Percentiles rank a stretch among this genome's conserved stretches.
Conservation (phyloP, 2,888 invertebrate species). For the Caenorhabditis sp. region DNA sequence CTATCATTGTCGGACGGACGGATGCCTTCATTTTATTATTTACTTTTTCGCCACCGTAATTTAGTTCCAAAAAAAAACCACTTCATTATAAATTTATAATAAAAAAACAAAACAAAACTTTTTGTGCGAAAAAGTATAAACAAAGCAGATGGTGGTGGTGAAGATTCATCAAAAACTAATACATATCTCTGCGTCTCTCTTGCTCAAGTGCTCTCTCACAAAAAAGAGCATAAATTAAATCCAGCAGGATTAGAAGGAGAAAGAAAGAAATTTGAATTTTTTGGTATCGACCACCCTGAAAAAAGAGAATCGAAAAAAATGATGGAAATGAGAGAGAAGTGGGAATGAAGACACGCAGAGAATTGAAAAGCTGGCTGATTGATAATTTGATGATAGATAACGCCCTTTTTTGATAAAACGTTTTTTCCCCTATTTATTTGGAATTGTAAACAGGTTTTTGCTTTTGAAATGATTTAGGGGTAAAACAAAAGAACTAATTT, state of each 20-base stretch:
- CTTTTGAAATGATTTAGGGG: not conserved
- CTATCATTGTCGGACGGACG: not conserved
- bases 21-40: not conserved
- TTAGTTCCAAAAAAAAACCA: too few species aligned
- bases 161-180: slow-evolving; percentile 1
- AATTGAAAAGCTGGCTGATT: not conserved
- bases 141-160: not conserved
- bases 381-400: slow-evolving; percentile 5
- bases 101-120: not conserved
- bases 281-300: slow-evolving; percentile 4
- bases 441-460: too few species aligned
- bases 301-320: slow-evolving; percentile 2
- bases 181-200: not conserved
- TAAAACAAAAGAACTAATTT: not conserved
- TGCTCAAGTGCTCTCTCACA: not conserved
- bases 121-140: too few species aligned
- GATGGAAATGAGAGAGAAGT: slow-evolving; percentile 1
- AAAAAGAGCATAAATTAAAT: slow-evolving; percentile 1
- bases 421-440: not conserved
- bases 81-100: not conserved
- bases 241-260: slow-evolving; percentile 10
- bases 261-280: too few species aligned
- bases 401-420: not conserved
- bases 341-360: not conserved
- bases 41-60: not conserved